These are phyloP conservation scores for Galago senegalensis DNA, from an alignment of 2,797 vertebrate genomes.

Conservation along the genomic window DNA sequence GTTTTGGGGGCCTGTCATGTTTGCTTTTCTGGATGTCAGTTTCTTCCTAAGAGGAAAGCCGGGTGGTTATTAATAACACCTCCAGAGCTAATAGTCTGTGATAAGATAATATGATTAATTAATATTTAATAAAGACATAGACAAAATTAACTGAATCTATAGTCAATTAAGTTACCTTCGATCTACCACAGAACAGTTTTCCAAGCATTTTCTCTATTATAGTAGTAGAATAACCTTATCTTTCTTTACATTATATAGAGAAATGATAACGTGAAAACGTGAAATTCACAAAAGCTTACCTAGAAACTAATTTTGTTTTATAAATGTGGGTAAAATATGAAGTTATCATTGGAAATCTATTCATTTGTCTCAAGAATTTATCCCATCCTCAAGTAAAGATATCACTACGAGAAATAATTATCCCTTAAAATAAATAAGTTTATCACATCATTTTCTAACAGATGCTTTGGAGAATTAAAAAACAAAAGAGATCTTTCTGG, in stretches of 20 bases:
- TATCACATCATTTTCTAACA: conserved; percentile 45
- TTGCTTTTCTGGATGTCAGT: not conserved
- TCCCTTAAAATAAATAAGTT: not conserved
- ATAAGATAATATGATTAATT: not conserved
- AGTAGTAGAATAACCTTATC: not conserved
- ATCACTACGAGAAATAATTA: not conserved
- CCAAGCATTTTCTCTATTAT: not conserved
- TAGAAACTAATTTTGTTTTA: conserved; percentile 54
- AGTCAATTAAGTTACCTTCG: not conserved
- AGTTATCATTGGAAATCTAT: not conserved
- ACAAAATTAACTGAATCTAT: conserved; percentile 16
- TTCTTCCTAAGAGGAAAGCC: conserved; percentile 28
- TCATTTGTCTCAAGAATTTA: not conserved
- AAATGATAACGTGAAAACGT: conserved; percentile 2
- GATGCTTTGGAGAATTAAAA: not conserved
- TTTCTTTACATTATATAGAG: not conserved
- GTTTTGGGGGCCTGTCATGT: not conserved
- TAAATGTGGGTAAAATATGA: not conserved
- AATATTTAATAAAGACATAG: not conserved
- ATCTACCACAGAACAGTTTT: not conserved
- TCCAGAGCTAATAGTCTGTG: not conserved
- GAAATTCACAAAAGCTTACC: not conserved
- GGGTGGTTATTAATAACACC: not conserved
- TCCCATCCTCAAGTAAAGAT: not conserved
- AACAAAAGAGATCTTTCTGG: not conserved